Conservation (phyloP, 2,888 invertebrate genomes). For the Pyrgus malvae region DNA sequence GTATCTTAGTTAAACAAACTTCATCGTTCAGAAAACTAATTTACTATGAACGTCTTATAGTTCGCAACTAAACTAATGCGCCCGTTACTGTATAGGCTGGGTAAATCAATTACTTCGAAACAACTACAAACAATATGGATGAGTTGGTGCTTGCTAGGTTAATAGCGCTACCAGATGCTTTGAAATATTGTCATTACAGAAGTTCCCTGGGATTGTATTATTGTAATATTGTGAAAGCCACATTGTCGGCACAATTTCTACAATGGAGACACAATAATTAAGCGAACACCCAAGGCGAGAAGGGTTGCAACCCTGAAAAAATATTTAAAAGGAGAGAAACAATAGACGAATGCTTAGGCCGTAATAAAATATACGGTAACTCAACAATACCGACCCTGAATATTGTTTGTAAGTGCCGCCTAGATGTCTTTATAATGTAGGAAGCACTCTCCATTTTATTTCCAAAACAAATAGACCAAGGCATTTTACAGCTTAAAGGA, state of each 20-base stretch:
- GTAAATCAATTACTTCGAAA: constrained; percentile 32
- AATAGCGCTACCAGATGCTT: constrained; percentile 18
- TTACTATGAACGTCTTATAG: constrained; percentile 35
- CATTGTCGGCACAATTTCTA: constrained; percentile 55
- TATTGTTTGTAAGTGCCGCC: constrained; percentile 46
- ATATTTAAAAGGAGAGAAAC: constrained; percentile 58
- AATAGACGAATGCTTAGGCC: constrained; percentile 54
- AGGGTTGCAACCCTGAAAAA: constrained; percentile 57
- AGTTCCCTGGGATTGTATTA: neutral
- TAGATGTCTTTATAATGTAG: constrained; percentile 50
- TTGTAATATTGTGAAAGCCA: constrained; percentile 58
- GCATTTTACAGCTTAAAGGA: neutral
- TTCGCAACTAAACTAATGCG: constrained; percentile 33
- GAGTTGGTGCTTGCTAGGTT: constrained; percentile 14
- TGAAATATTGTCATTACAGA: constrained; percentile 14
- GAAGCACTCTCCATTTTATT: constrained; percentile 56
- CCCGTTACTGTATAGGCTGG: constrained; percentile 26
- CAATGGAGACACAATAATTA: constrained; percentile 66
- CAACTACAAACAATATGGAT: constrained; percentile 28
- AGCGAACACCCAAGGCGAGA: constrained; percentile 62
- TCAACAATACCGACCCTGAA: constrained; percentile 29
- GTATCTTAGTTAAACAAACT: constrained; percentile 35
- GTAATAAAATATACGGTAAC: constrained; percentile 49
- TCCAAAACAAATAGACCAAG: constrained; percentile 21
- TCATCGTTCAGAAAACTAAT: constrained; percentile 38